These are phyloP conservation scores for Amphiura filiformis DNA, from an alignment of 35 echinoderm and acorn worm genomes.

Conservation along the genomic window DNA sequence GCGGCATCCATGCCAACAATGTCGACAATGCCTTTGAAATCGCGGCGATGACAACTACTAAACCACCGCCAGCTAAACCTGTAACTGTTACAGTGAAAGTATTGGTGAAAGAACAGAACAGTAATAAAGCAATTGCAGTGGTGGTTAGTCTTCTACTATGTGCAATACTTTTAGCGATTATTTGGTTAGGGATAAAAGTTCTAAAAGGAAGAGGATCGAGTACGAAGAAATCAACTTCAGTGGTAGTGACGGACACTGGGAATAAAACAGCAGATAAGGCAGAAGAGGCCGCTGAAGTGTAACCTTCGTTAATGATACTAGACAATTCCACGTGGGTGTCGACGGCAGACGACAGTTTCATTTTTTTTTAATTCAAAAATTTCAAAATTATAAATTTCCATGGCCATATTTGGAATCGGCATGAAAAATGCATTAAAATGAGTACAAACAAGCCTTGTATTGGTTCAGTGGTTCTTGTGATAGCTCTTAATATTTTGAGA, in stretches of 20 bases:
- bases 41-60: background rate
- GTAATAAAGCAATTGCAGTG: background rate
- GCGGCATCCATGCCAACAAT: background rate
- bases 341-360: too few relatives aligned
- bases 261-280: background rate
- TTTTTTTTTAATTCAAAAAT: too few relatives aligned
- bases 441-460: too few relatives aligned
- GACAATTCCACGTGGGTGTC: too few relatives aligned
- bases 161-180: background rate
- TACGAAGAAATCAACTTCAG: background rate
- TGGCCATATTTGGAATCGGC: too few relatives aligned
- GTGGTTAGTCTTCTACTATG: background rate
- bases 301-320: too few relatives aligned
- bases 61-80: background rate
- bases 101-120: background rate
- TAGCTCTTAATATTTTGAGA: too few relatives aligned
- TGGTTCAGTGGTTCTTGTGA: too few relatives aligned
- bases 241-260: background rate
- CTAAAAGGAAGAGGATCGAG: background rate
- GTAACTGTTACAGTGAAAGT: background rate
- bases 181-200: background rate
- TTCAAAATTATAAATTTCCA: too few relatives aligned
- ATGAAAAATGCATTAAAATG: too few relatives aligned
- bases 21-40: too few relatives aligned
- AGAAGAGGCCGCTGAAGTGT: background rate